Evolutionary conservation across 2,113 vertebrate genomes (phyloP), one percentile per base, ranked within the genome.

Genomic region (Barbus barbus): DNA sequence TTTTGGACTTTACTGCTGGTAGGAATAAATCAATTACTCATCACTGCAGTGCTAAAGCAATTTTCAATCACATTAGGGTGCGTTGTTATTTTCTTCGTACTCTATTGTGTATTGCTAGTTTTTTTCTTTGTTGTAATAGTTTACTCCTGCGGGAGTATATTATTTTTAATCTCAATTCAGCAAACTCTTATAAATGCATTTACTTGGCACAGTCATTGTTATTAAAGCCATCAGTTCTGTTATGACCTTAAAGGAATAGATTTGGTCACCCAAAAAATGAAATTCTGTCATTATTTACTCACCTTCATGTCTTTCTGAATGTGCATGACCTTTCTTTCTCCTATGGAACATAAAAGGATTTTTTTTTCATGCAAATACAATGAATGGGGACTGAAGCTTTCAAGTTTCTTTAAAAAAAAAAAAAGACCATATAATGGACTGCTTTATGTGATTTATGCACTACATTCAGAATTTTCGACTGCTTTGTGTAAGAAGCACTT

Each of bases 51-150:
- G 31, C 65, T 61, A 36, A 84, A 63, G 46, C 72, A 36, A 77
- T 84, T 78, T 77, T 53, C 60, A 76, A 84, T 84, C 74, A 77
- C 82, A 78, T 84, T 56, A 77, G 73, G 61, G 41, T n/a, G 3
- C 3, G 9, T 77, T 77, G 60, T 56, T 28, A 51, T 77, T 77
- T 65, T 76, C 12, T 38, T n/a, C 11, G 2, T 41, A 14, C 44
- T 18, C 20, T 83, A 44, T 74, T 75, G 56, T 74, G 44, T n/a
- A 28, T 13, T 58, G 24, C 28, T 24, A 58, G 1, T 11, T 41
- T 44, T 44, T 44, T 44, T 44, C 46, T 18, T 61, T 58, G 20
- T 53, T 33, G 28, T 33, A 22, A 20, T 76, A 56, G 74, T 76
- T 81, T 81, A 51, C 38, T 81, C 61, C 60, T 63, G 18, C 4